Evolutionary conservation across 2,888 invertebrate genomes (phyloP), one percentile per base, ranked within the genome.

Genomic region (Gryllus longicercus): DNA sequence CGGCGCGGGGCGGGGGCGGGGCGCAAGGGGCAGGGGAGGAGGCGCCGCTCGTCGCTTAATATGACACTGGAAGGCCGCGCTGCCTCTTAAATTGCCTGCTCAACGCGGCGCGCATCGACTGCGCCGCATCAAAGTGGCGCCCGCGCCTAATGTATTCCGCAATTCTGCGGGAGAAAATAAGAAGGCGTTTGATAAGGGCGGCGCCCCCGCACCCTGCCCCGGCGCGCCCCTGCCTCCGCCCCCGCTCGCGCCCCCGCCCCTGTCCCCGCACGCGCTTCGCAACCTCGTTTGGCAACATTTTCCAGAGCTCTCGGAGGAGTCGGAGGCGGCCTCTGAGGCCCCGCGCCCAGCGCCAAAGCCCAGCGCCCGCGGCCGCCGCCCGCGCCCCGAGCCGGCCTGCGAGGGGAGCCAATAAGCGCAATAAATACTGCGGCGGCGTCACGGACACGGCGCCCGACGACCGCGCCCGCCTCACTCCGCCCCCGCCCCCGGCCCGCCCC

Each of bases 141-240:
- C 38, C 38, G 63, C 4, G 63, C n/a, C 63, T 63, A 63, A 63
- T 63, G 63, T 63, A 63, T 63, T 63, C 63, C 63, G 63, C 63
- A 63, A 63, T 63, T 63, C 63, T n/a, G 14, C 63, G 14, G 63
- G 63, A 63, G 63, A 63, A 63, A 63, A 63, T 63, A 63, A 63
- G 63, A 63, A 63, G 63, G 63, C 63, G 63, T 63, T 63, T 63
- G 63, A 63, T 63, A 63, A 63, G 63, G 38, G 63, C 63, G 63
- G 63, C 63, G 63, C 63, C 38, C 38, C 38, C 16, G 63, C 63
- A 10, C 63, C 63, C 16, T 12, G 3, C 18, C 63, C 63, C 18
- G 16, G 63, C 63, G 63, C 63, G 14, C 63, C 63, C 16, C 63
- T 38, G 5, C 38, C 16, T 2, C 12, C 14, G 16, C 63, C 3